Percentiles rank a stretch among this genome's conserved stretches.
phyloP scores from a whole-genome alignment of 1,140 invertebrate species.

The Hypothenemus hampei region DNA sequence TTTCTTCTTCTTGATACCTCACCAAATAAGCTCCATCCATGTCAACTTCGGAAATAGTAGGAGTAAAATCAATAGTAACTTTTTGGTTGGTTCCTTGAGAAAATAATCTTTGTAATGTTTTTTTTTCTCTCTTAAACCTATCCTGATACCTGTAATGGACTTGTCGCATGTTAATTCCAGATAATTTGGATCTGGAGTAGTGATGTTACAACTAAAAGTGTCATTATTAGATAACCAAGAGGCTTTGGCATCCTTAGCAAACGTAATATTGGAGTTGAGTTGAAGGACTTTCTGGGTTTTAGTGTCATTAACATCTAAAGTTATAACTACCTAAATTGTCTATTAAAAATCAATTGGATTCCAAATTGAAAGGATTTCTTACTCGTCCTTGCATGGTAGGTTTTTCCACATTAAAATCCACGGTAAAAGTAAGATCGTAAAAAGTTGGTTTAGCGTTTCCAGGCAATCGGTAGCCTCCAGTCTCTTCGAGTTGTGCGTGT shows the following conservation, averaged over 20 bases:
- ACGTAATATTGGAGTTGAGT: background rate
- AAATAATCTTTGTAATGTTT: background rate
- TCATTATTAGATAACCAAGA: background rate
- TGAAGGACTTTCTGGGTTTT: background rate
- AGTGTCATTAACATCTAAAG: background rate
- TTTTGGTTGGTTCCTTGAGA: conserved; percentile 1
- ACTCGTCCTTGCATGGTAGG: background rate
- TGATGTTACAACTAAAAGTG: background rate
- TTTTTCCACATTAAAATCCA: background rate
- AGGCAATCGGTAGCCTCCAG: background rate
- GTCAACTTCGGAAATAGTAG: background rate
- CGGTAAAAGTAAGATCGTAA: background rate
- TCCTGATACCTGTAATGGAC: background rate
- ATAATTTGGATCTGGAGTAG: background rate
- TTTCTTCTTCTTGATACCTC: background rate
- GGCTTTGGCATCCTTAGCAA: background rate
- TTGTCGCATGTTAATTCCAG: background rate
- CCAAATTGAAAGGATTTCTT: background rate
- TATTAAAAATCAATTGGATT: background rate
- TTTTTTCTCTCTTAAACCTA: too few relatives aligned
- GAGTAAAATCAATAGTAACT: background rate
- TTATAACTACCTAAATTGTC: background rate
- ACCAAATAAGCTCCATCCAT: background rate
- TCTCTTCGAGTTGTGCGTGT: too few relatives aligned
- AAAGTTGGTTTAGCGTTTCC: background rate